These are phyloP conservation scores for Cotesia glomerata DNA, from an alignment of 1,140 invertebrate genomes.

Conservation along the genomic window DNA sequence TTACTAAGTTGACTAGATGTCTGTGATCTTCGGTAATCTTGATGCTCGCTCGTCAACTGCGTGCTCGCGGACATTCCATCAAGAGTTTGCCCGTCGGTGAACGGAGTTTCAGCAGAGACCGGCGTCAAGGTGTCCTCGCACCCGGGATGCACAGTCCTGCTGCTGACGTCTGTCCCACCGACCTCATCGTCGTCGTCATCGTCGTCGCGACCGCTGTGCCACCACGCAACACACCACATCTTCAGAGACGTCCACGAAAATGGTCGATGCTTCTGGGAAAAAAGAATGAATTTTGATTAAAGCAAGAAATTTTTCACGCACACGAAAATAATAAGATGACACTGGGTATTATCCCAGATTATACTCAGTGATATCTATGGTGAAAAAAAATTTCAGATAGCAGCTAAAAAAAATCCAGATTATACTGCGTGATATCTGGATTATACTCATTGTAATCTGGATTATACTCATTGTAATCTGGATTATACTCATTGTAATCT, in stretches of 20 bases:
- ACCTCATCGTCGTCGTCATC: conserved; percentile 76
- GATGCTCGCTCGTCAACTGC: background rate
- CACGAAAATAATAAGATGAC: too few species aligned
- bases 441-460: too few species aligned
- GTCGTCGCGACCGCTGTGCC: conserved; percentile 82
- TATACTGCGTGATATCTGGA: too few species aligned
- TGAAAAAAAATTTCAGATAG: too few species aligned
- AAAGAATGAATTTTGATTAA: background rate
- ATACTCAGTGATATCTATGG: too few species aligned
- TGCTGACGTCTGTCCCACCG: conserved; percentile 69
- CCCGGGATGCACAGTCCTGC: conserved; percentile 68
- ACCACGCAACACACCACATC: conserved; percentile 84
- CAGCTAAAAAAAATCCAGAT: too few species aligned
- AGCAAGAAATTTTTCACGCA: background rate
- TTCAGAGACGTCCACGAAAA: conserved; percentile 70
- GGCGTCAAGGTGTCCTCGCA: conserved; percentile 77
- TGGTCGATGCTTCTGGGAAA: conserved; percentile 59
- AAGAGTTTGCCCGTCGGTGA: conserved; percentile 67
- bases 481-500: too few species aligned
- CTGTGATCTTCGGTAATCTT: conserved; percentile 22
- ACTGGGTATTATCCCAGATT: too few species aligned
- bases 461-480: too few species aligned
- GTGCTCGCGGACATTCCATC: conserved; percentile 33
- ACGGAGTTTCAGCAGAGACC: conserved; percentile 83
- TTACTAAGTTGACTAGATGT: conserved; percentile 19